Conservation (phyloP, 2,797 vertebrate species). For the Orestias chungarensis region DNA sequence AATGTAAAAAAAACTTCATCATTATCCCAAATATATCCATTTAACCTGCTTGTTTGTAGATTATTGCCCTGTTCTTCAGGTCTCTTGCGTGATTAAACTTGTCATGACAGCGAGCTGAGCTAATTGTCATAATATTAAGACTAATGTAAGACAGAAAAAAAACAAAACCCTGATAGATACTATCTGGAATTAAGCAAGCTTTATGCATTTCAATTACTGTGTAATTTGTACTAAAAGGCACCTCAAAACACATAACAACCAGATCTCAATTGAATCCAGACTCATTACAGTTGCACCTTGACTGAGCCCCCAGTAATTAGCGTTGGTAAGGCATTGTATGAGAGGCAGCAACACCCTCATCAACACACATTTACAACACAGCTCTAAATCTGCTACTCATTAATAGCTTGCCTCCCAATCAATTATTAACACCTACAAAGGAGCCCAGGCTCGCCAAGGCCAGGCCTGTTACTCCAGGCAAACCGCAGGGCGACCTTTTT, state of each 20-base stretch:
- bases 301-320: constrained; percentile 80
- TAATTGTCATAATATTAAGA: constrained; percentile 49
- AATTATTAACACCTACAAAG: constrained; percentile 85
- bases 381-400: constrained; percentile 80
- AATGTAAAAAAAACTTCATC: constrained; percentile 1
- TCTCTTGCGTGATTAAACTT: constrained; percentile 26
- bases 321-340: constrained; percentile 76
- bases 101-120: constrained; percentile 27
- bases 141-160: constrained; percentile 37
- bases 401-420: constrained; percentile 84
- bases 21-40: constrained; percentile 34
- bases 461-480: constrained; percentile 74
- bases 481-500: constrained; percentile 58
- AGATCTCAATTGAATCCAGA: constrained; percentile 71
- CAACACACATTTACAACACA: constrained; percentile 78
- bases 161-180: constrained; percentile 40
- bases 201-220: constrained; percentile 67
- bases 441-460: constrained; percentile 68
- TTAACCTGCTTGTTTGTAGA: constrained; percentile 29
- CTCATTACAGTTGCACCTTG: constrained; percentile 78
- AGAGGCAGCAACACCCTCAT: constrained; percentile 76
- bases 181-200: constrained; percentile 60
- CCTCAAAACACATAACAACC: constrained; percentile 73
- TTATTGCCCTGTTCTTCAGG: constrained; percentile 29
- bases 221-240: constrained; percentile 72